Evolutionary conservation across 2,888 invertebrate species (phyloP).

Genomic region (Allophyes oxyacanthae): DNA sequence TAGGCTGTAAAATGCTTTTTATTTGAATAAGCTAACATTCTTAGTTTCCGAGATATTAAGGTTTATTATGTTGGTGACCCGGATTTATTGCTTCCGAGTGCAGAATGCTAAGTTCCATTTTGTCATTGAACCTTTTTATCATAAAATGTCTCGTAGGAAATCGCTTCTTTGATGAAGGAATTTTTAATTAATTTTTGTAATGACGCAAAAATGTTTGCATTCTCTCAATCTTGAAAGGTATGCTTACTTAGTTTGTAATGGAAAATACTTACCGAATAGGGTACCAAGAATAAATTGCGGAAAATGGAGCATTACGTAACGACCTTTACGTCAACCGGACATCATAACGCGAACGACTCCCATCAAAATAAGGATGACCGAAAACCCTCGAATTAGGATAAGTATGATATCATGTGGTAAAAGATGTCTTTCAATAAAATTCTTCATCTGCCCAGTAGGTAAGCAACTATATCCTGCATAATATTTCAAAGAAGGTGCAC

Average conservation of each 20-base stretch:
- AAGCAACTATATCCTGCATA: too few relatives aligned
- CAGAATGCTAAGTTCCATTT: too few relatives aligned
- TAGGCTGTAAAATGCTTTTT: too few relatives aligned
- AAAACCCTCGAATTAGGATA: conserved; percentile 37
- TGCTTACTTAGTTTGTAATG: neutral
- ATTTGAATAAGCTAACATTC: too few relatives aligned
- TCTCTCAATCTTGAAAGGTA: neutral
- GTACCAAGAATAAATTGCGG: neutral
- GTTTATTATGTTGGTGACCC: too few relatives aligned
- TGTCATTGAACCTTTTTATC: neutral
- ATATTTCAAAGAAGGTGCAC: too few relatives aligned
- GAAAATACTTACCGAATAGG: neutral
- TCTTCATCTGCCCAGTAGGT: too few relatives aligned
- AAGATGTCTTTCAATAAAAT: neutral
- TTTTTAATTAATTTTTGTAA: conserved; percentile 2
- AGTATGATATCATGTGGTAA: conserved; percentile 10
- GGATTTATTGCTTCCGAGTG: too few relatives aligned
- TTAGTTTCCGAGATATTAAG: too few relatives aligned
- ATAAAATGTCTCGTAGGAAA: neutral
- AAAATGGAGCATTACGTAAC: conserved; percentile 12
- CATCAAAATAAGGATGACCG: neutral
- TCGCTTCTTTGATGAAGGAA: neutral
- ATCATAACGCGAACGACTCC: conserved; percentile 6
- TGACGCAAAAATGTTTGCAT: neutral
- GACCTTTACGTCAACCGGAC: conserved; percentile 14